A percentile compares a stretch with the other conserved stretches of the same genome.
Conservation (phyloP, 2,888 invertebrate genomes). For the Nowickia ferox region DNA sequence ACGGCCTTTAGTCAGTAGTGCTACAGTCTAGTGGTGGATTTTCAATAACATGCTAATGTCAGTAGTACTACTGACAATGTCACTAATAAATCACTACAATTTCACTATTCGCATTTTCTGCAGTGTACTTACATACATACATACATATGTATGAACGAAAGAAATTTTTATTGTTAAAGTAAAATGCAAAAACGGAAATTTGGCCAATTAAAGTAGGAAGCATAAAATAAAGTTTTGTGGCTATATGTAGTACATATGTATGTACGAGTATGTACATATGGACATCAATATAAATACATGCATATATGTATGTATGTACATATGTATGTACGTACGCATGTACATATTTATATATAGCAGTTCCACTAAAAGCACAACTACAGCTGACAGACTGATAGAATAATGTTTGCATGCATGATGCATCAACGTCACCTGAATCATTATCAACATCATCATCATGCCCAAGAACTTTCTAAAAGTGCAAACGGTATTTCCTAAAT, state of each 20-base stretch:
- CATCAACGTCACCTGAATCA: slow-evolving; percentile 38
- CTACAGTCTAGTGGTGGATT: too few relatives aligned
- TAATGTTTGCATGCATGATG: slow-evolving; percentile 54
- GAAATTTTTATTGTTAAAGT: slow-evolving; percentile 70
- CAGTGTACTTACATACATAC: too few relatives aligned
- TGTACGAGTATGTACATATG: neutral
- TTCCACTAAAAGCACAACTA: slow-evolving; percentile 65
- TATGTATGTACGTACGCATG: neutral
- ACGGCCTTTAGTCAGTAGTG: too few relatives aligned
- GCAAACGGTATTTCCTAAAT: slow-evolving; percentile 4
- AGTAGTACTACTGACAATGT: too few relatives aligned
- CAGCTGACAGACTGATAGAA: slow-evolving; percentile 13
- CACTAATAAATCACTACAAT: too few relatives aligned
- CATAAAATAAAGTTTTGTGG: slow-evolving; percentile 69
- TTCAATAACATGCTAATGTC: too few relatives aligned
- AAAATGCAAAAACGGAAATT: slow-evolving; percentile 66
- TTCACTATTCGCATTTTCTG: too few relatives aligned
- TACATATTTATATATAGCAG: neutral
- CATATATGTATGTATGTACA: neutral
- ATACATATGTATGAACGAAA: too few relatives aligned
- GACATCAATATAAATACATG: neutral
- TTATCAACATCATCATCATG: neutral
- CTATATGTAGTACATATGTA: neutral
- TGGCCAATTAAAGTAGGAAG: slow-evolving; percentile 70
- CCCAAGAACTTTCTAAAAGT: slow-evolving; percentile 5